Evolutionary conservation across 2,888 invertebrate species (phyloP).

Genomic region (Microplitis deprimator): DNA sequence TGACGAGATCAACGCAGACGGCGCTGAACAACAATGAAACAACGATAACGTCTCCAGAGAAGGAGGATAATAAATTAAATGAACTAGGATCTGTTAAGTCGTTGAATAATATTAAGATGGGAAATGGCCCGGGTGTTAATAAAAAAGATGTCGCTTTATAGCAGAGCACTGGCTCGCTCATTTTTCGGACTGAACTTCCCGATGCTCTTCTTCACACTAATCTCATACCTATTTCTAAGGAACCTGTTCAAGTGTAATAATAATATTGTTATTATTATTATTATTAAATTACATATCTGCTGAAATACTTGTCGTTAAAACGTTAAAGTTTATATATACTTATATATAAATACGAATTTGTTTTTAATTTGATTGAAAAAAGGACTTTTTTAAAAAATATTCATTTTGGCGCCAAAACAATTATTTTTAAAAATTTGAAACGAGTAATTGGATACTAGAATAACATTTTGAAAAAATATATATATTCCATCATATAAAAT

Average conservation of each 20-base stretch:
- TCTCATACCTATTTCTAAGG: slow-evolving; percentile 62
- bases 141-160: slow-evolving; percentile 64
- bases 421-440: no score
- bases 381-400: no score
- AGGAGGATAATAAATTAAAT: slow-evolving; percentile 48
- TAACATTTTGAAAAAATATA: no score
- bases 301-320: neutral
- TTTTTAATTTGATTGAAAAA: no score
- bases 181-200: neutral
- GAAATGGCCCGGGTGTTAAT: slow-evolving; percentile 61
- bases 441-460: no score
- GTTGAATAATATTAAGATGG: slow-evolving; percentile 60
- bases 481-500: no score
- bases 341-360: neutral
- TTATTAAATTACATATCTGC: neutral
- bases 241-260: slow-evolving; percentile 54
- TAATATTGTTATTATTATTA: slow-evolving; percentile 24
- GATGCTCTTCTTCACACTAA: slow-evolving; percentile 50
- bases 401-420: no score
- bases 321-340: neutral
- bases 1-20: slow-evolving; percentile 64
- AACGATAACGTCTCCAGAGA: slow-evolving; percentile 51
- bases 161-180: slow-evolving; percentile 51
- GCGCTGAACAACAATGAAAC: slow-evolving; percentile 56
- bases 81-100: slow-evolving; percentile 39